Evolutionary conservation across 1,140 invertebrate species (phyloP), one percentile per base, ranked within the genome.

Genomic region (Globodera rostochiensis): DNA sequence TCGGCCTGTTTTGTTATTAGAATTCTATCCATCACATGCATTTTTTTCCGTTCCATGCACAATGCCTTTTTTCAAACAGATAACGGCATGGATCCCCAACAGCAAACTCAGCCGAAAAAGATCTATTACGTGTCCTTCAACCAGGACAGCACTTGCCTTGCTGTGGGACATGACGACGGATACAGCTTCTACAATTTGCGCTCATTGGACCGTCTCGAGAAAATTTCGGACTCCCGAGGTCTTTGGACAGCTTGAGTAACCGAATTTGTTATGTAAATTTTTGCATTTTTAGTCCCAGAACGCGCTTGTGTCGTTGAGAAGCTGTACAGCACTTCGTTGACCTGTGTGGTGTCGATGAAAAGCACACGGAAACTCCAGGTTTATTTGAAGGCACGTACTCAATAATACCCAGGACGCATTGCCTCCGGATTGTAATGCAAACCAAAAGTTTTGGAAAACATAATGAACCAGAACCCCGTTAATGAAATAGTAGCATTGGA

Each of bases 221-320:
- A 87, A 60, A 73, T 87, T 13, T 76, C 82, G 66, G 85, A 86
- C 71, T 79, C 74, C 57, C 80, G 67, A 46, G 53, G 74, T 84
- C 25, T 60, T 60, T 66, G 11, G 21, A 76, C 21, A 80, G 45
- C 0, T 57, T 76, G n/a, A 46, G 5, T 1, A n/a, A 70, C 47
- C 0, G 11, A 57, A 84, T n/a, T 0, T 6, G 21, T 8, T 21
- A 15, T 3, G 50, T 15, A 66, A 36, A 36, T 36, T 82, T 81
- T 69, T 82, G 11, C 36, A 36, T 57, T 88, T 90, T 45, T 85
- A 93, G 94, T 93, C 69, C 93, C 93, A 19, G 94, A 95, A 91
- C 96, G 98, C 90, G 94, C 95, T 47, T 95, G 94, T 88, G 94
- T 98, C 79, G 95, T 98, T 77, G 97, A 99, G 91, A 92, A 97